Percentiles rank a stretch among this genome's conserved stretches.
Evolutionary conservation across 2,113 vertebrate species (phyloP).

Genomic region (Antennarius striatus): DNA sequence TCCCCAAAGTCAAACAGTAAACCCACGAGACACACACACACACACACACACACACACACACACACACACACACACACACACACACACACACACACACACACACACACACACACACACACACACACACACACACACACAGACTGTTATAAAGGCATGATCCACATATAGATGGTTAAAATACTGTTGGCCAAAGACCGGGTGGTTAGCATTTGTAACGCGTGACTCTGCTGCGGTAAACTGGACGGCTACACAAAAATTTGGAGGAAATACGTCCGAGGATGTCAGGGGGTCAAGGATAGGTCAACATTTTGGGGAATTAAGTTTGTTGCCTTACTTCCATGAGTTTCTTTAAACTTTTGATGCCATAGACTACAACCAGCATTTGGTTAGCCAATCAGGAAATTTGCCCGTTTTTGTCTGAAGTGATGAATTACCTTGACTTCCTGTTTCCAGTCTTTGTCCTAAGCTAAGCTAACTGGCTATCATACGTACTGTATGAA

Average conservation of each 20-base stretch:
- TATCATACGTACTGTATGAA: background rate
- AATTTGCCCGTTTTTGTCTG: too few relatives aligned
- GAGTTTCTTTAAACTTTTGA: too few relatives aligned
- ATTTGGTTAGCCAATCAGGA: too few relatives aligned
- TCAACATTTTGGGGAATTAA: background rate
- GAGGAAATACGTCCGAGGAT: too few relatives aligned
- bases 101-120: too few relatives aligned
- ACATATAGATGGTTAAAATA: constrained; percentile 10
- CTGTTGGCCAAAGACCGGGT: constrained; percentile 17
- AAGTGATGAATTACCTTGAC: too few relatives aligned
- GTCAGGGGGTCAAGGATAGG: background rate
- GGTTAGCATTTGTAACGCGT: too few relatives aligned
- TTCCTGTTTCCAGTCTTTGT: background rate
- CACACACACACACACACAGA: background rate
- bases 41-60: too few relatives aligned
- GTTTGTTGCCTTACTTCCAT: too few relatives aligned
- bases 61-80: too few relatives aligned
- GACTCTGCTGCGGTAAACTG: background rate
- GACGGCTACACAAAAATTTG: too few relatives aligned
- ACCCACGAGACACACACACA: constrained; percentile 12
- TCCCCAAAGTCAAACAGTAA: constrained; percentile 27
- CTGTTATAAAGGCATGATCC: constrained; percentile 17
- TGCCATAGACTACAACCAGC: background rate
- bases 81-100: too few relatives aligned
- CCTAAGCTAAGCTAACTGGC: constrained; percentile 5